phyloP scores from a whole-genome alignment of 2,797 vertebrate species.

The Leptodactylus fallax region DNA sequence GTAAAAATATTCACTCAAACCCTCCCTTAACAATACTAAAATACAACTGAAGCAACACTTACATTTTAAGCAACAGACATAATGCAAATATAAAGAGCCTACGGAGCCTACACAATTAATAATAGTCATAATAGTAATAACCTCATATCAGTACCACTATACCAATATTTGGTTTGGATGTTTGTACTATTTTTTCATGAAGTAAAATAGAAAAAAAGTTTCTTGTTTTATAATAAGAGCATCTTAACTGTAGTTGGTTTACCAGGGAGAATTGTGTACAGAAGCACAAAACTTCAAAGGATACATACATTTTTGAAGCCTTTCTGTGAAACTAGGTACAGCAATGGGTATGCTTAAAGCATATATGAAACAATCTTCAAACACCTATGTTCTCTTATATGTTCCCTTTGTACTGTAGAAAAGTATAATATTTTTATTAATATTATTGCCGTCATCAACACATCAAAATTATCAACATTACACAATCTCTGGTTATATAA shows the following conservation, averaged over 20 bases:
- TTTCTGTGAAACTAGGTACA: conserved; percentile 18
- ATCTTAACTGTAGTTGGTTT: conserved; percentile 7
- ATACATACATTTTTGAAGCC: conserved; percentile 16
- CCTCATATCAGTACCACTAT: not conserved
- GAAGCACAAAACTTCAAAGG: not conserved
- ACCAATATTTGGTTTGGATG: not conserved
- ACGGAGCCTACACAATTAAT: no score
- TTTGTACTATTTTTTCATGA: not conserved
- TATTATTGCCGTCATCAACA: not conserved
- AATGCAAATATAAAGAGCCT: no score
- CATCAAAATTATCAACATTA: not conserved
- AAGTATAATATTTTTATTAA: not conserved
- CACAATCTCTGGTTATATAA: not conserved
- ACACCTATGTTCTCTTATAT: conserved; percentile 12
- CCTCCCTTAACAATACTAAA: no score
- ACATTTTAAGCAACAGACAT: no score
- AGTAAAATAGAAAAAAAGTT: not conserved
- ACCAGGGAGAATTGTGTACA: conserved; percentile 15
- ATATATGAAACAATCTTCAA: conserved; percentile 33
- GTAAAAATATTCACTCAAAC: no score
- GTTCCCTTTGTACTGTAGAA: not conserved
- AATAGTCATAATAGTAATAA: no score
- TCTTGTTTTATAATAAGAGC: not conserved
- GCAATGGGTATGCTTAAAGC: not conserved
- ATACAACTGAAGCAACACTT: no score